A percentile compares a stretch with the other conserved stretches of the same genome.
These are phyloP conservation scores for Odontamblyopus lacepedii DNA, from an alignment of 2,797 vertebrate genomes.

Conservation along the genomic window DNA sequence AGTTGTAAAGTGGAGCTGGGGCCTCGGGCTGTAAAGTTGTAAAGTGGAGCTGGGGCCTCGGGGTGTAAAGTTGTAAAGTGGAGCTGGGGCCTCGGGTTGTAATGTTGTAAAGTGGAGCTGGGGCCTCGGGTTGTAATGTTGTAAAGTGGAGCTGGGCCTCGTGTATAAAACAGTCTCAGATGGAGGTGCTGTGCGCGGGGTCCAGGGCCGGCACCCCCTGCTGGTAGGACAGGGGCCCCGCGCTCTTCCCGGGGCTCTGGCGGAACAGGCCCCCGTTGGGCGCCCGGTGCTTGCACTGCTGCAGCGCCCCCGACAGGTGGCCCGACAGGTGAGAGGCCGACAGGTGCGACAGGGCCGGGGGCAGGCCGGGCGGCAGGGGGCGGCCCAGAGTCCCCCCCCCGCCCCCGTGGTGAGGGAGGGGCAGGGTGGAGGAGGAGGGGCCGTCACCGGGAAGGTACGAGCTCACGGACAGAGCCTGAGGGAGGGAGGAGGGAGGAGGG, in stretches of 20 bases:
- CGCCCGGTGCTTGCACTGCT: constrained; percentile 93
- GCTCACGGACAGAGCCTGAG: constrained; percentile 89
- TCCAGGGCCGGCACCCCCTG: constrained; percentile 90
- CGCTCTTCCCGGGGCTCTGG: constrained; percentile 96
- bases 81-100: too few relatives aligned
- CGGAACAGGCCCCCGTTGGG: constrained; percentile 98
- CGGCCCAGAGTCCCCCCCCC: constrained; percentile 90
- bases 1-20: too few relatives aligned
- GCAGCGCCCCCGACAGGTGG: constrained; percentile 91
- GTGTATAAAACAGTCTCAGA: constrained; percentile 76
- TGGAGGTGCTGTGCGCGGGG: constrained; percentile 94
- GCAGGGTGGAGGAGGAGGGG: not conserved
- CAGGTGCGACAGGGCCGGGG: constrained; percentile 77
- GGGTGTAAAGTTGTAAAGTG: too few relatives aligned
- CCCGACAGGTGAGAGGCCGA: constrained; percentile 90
- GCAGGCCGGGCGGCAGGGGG: constrained; percentile 85
- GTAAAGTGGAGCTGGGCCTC: too few relatives aligned
- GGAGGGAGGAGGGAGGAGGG: too few relatives aligned
- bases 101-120: too few relatives aligned
- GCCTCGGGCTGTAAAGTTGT: too few relatives aligned
- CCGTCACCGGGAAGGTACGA: constrained; percentile 92
- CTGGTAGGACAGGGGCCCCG: constrained; percentile 96
- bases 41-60: too few relatives aligned
- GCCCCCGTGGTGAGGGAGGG: constrained; percentile 87
- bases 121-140: too few relatives aligned